Evolutionary conservation across 1,140 invertebrate species (phyloP), one percentile per base, ranked within the genome.

Genomic region (Rhysida immarginata): DNA sequence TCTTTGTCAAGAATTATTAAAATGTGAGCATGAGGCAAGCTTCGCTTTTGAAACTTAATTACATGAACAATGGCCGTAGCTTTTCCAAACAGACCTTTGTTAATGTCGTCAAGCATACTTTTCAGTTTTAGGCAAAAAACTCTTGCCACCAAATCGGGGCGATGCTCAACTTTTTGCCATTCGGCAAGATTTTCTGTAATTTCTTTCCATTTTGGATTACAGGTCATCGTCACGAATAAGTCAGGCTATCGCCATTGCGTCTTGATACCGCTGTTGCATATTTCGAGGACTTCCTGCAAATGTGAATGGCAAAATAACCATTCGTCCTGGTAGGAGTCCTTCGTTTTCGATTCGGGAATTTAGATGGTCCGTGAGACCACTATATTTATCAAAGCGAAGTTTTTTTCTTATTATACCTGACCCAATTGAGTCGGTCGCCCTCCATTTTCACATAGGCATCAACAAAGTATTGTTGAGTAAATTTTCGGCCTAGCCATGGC

Each of bases 371-470:
- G 61, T 63, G 26, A 76, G 60, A 57, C 71, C 69, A 54, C 69
- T 65, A 58, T 77, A 76, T 23, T 69, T 59, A 58, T 76, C 71
- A 24, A 63, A 63, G 53, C 71, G 62, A n/a, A 77, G 60, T 60
- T 71, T 66, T n/a, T 53, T 62, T 64, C 78, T 72, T 64, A 75
- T 71, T 5, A 62, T n/a, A 61, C 52, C 64, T 35, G 21, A 74
- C 68, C 57, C 61, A 75, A 27, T 59, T 56, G 11, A 72, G 60
- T 49, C 71, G 59, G 61, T 72, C 68, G 41, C 56, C 70, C 66
- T 75, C 71, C 48, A 76, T 68, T 68, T 75, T 75, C 2, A 66
- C 68, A 63, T 71, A 75, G 64, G 74, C 71, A 62, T 77, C 70
- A 1, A 75, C 69, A 16, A 69, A 53, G 64, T 64, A 72, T 57